phyloP scores from a whole-genome alignment of 2,888 invertebrate genomes.

The Cynaeus angustus region DNA sequence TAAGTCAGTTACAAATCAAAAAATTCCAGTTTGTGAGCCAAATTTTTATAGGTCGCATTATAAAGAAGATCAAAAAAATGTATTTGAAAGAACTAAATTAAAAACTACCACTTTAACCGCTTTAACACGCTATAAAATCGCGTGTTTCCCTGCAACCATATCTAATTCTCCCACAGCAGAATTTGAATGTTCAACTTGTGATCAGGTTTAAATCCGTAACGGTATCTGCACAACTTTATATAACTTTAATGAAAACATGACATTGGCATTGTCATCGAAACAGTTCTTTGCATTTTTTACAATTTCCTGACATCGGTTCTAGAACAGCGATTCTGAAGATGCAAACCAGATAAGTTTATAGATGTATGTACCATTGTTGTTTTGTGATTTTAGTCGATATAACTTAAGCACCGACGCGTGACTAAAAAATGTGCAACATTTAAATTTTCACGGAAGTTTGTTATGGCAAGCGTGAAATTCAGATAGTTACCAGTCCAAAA shows the following conservation, averaged over 20 bases:
- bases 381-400: conserved; percentile 34
- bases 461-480: conserved; percentile 62
- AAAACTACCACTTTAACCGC: not conserved
- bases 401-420: conserved; percentile 24
- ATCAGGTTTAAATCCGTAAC: not conserved
- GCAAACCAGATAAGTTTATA: conserved; percentile 28
- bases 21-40: too few relatives aligned
- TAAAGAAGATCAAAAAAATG: too few relatives aligned
- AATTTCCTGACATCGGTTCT: conserved; percentile 26
- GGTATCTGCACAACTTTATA: not conserved
- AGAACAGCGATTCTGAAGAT: conserved; percentile 34
- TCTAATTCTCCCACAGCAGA: not conserved
- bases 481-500: conserved; percentile 64
- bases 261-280: conserved; percentile 23
- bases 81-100: not conserved
- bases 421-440: conserved; percentile 61
- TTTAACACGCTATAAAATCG: not conserved
- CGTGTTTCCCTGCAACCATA: not conserved
- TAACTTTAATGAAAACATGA: conserved; percentile 10
- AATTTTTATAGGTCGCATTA: too few relatives aligned
- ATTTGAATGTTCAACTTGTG: too few relatives aligned
- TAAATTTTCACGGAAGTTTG: conserved; percentile 65
- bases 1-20: too few relatives aligned
- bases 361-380: conserved; percentile 37
- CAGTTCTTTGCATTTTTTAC: not conserved